Conservation (phyloP, 2,888 invertebrate species). For the Abscondita cerata region DNA sequence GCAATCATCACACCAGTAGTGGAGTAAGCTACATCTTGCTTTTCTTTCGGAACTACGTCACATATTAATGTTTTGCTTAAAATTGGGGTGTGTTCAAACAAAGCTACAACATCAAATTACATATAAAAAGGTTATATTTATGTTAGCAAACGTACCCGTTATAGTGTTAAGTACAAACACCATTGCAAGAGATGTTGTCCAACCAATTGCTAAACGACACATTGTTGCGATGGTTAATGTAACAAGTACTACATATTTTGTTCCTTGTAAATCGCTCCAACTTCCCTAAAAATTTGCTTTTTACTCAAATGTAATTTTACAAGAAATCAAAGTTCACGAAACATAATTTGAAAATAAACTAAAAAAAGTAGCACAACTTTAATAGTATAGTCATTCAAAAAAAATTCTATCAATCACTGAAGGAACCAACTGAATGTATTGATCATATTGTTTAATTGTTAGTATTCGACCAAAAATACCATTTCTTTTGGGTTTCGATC, state of each 20-base stretch:
- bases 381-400: no score
- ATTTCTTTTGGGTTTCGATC: no score
- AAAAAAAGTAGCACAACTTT: no score
- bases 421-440: no score
- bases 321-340: neutral
- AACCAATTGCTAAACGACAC: constrained; percentile 63
- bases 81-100: constrained; percentile 77
- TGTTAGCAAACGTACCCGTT: constrained; percentile 64
- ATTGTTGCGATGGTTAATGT: constrained; percentile 62
- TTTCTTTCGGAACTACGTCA: constrained; percentile 64
- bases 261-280: constrained; percentile 68
- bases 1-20: constrained; percentile 71
- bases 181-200: constrained; percentile 60
- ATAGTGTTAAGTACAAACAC: constrained; percentile 63
- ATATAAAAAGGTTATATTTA: no score
- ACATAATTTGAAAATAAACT: no score
- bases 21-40: constrained; percentile 68
- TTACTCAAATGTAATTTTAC: constrained; percentile 14
- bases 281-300: constrained; percentile 67
- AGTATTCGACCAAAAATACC: no score
- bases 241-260: constrained; percentile 62
- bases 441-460: no score
- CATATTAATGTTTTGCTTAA: constrained; percentile 70
- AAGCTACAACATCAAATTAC: constrained; percentile 58
- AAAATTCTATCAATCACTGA: no score